phyloP scores from a whole-genome alignment of 2,113 vertebrate genomes.

The Chauna torquata region DNA sequence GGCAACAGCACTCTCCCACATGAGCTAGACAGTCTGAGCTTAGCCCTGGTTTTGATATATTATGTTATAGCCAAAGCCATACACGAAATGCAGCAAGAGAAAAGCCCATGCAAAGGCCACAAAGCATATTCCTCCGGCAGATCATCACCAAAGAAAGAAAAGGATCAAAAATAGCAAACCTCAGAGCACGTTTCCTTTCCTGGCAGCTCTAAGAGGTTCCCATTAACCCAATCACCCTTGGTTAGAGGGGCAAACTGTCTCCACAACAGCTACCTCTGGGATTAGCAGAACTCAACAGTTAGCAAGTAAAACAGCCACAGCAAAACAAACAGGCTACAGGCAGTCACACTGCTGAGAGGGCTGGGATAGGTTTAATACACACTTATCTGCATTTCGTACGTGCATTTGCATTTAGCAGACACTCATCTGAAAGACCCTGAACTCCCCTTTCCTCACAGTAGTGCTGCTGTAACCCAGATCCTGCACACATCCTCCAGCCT shows the following conservation, averaged over 20 bases:
- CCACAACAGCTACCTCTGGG: not conserved
- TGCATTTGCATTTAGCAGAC: not conserved
- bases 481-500: not conserved
- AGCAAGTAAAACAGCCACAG: not conserved
- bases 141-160: not conserved
- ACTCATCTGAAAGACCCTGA: not conserved
- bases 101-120: not conserved
- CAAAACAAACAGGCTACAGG: not conserved
- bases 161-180: not conserved
- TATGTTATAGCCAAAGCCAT: fast-evolving
- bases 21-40: not conserved
- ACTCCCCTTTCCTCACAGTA: not conserved
- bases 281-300: not conserved
- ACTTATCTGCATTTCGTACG: not conserved
- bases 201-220: not conserved
- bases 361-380: not conserved
- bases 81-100: not conserved
- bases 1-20: fast-evolving
- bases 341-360: not conserved
- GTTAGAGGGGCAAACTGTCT: not conserved
- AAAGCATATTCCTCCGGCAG: not conserved
- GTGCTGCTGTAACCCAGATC: not conserved
- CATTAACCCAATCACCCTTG: not conserved
- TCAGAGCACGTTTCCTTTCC: not conserved
- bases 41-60: not conserved